Conservation (phyloP, 1,140 invertebrate genomes). For the Copidosoma floridanum region DNA sequence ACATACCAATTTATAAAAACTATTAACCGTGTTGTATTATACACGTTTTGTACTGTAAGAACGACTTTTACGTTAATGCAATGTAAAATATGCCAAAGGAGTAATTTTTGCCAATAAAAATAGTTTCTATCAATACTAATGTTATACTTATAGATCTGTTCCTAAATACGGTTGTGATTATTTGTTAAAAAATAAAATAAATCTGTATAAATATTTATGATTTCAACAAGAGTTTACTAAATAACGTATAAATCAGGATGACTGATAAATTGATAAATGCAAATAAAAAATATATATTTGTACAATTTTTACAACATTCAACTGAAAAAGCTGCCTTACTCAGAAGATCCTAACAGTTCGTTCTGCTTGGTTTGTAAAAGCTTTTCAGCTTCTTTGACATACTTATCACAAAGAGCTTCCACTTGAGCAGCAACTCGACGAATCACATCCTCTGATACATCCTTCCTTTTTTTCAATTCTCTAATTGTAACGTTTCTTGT, state of each 20-base stretch:
- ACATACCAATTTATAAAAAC: no score
- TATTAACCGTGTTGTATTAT: no score
- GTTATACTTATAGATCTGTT: no score
- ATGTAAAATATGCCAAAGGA: neutral
- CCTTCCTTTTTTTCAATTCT: conserved; percentile 65
- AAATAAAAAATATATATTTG: neutral
- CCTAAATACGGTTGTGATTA: no score
- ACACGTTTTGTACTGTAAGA: no score
- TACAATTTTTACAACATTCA: conserved; percentile 3
- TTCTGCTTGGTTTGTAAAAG: conserved; percentile 68
- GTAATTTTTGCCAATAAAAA: no score
- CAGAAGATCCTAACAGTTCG: conserved; percentile 64
- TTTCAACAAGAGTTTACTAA: no score
- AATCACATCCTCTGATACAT: conserved; percentile 67
- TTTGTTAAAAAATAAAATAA: neutral
- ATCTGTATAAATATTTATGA: no score
- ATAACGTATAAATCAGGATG: neutral
- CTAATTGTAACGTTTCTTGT: conserved; percentile 74
- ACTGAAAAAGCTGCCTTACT: conserved; percentile 8
- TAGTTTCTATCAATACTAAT: no score
- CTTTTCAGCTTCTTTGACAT: conserved; percentile 66
- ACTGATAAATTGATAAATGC: neutral
- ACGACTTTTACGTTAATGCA: no score
- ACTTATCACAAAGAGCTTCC: conserved; percentile 64
- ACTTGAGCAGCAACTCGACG: conserved; percentile 69